A percentile compares a stretch with the other conserved stretches of the same genome.
Conservation (phyloP, 2,888 invertebrate species). For the Horisme vitalbata region DNA sequence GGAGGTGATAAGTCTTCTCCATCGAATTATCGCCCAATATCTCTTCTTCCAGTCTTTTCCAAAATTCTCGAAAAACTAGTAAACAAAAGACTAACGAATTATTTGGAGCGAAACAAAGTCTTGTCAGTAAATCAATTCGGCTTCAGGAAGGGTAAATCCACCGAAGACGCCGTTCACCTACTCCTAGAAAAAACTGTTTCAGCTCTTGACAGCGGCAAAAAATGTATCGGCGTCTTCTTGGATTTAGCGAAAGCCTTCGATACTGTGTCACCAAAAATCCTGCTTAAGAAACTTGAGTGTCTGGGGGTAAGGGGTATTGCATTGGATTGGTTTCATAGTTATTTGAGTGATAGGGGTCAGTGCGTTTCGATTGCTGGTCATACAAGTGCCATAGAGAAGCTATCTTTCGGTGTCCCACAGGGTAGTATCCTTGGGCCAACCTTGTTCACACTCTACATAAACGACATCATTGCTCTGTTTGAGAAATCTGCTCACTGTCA, state of each 20-base stretch:
- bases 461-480: too few relatives aligned
- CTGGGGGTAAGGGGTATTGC: neutral
- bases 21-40: neutral
- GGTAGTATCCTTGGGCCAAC: too few relatives aligned
- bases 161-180: neutral
- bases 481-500: too few relatives aligned
- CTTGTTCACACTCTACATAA: too few relatives aligned
- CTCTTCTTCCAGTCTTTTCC: neutral
- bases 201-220: neutral
- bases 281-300: neutral
- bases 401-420: too few relatives aligned
- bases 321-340: too few relatives aligned
- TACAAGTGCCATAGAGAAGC: too few relatives aligned
- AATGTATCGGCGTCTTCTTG: slow-evolving; percentile 5
- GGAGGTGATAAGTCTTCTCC: neutral
- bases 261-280: neutral
- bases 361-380: too few relatives aligned
- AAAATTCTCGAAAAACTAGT: slow-evolving; percentile 1
- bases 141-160: neutral
- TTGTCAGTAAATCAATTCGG: neutral
- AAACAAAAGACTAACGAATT: slow-evolving; percentile 1
- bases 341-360: too few relatives aligned
- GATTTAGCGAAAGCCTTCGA: slow-evolving; percentile 10
- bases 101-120: neutral
- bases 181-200: neutral